These are phyloP conservation scores for Pachyrhynchus sulphureomaculatus DNA, from an alignment of 1,140 invertebrate genomes.

Conservation along the genomic window DNA sequence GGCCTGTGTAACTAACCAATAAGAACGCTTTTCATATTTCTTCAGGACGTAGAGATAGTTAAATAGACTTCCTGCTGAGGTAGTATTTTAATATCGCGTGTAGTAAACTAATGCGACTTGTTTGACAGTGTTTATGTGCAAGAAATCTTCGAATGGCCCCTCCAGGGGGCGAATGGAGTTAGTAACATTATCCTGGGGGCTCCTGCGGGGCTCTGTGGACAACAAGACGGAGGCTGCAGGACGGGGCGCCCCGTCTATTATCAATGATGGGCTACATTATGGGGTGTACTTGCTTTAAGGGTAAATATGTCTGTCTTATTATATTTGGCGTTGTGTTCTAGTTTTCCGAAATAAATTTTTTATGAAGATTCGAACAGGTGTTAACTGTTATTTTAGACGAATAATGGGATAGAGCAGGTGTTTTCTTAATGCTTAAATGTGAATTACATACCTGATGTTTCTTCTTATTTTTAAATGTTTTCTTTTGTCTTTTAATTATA, in stretches of 20 bases:
- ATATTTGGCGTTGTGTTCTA: no score
- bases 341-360: no score
- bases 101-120: background rate
- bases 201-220: conserved; percentile 49
- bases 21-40: no score
- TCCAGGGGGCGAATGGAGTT: conserved; percentile 40
- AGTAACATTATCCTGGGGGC: conserved; percentile 45
- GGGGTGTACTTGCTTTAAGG: conserved; percentile 86
- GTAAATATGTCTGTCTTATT: no score
- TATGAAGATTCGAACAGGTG: no score
- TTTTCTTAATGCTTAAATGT: no score
- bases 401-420: no score
- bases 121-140: conserved; percentile 34
- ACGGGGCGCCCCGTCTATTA: conserved; percentile 47
- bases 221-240: conserved; percentile 48
- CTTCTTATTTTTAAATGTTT: no score
- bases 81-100: background rate
- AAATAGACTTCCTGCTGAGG: background rate
- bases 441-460: no score
- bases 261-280: conserved; percentile 87
- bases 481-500: no score
- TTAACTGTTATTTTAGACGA: no score
- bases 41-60: background rate
- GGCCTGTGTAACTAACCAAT: background rate
- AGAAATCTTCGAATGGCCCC: conserved; percentile 42